phyloP scores from a whole-genome alignment of 2,888 invertebrate genomes.

The Mesorhabditis spiculigera region DNA sequence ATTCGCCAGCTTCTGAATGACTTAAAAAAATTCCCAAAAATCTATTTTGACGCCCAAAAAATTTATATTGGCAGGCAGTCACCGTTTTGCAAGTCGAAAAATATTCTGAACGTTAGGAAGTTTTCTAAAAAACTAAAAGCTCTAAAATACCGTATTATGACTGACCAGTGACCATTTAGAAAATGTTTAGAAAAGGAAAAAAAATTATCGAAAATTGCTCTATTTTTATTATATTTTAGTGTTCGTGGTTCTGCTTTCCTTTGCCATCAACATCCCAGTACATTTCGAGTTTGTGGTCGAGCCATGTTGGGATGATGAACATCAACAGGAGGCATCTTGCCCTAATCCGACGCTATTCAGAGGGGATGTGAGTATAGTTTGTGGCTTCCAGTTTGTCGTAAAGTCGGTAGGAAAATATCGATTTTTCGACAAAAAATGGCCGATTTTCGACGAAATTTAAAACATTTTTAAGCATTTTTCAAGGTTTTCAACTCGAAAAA shows the following conservation, averaged over 20 bases:
- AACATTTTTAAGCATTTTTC: neutral
- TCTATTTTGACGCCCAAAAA: too few relatives aligned
- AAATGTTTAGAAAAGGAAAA: too few relatives aligned
- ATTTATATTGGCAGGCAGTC: too few relatives aligned
- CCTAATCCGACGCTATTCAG: conserved; percentile 46
- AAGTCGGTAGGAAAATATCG: neutral
- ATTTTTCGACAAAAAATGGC: neutral
- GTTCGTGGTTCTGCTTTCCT: conserved; percentile 39
- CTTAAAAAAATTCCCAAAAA: too few relatives aligned
- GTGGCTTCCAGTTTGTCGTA: neutral
- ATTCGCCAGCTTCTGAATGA: too few relatives aligned
- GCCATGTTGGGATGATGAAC: conserved; percentile 41
- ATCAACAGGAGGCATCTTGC: conserved; percentile 34
- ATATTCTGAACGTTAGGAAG: too few relatives aligned
- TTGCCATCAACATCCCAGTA: conserved; percentile 48
- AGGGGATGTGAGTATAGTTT: conserved; percentile 25
- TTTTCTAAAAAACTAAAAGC: too few relatives aligned
- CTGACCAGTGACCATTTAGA: too few relatives aligned
- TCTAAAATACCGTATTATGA: too few relatives aligned
- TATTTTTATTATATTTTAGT: conserved; percentile 27
- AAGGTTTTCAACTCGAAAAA: neutral
- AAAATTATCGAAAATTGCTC: too few relatives aligned
- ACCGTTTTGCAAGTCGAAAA: too few relatives aligned
- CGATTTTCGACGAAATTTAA: neutral
- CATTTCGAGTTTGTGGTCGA: conserved; percentile 51